phyloP scores from a whole-genome alignment of 2,797 vertebrate species.

The Amblyopsis hoosieri region DNA sequence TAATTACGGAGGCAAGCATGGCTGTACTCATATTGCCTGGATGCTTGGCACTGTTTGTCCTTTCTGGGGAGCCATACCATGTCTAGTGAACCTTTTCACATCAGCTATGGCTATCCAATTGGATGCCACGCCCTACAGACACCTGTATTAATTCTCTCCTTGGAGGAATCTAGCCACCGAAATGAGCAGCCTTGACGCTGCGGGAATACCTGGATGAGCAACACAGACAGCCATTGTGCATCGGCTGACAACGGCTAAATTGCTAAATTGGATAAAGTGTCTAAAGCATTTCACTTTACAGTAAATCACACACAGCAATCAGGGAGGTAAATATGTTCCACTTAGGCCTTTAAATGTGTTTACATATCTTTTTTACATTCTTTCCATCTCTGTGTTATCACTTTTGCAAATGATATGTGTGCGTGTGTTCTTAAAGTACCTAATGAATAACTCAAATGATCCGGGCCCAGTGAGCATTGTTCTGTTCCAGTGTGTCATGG shows the following conservation, averaged over 20 bases:
- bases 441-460: no score
- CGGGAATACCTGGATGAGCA: constrained; percentile 3
- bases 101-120: constrained; percentile 42
- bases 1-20: constrained; percentile 15
- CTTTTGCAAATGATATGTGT: no score
- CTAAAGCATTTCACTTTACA: no score
- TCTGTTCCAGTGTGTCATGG: no score
- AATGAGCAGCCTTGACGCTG: no score
- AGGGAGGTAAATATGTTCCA: not conserved
- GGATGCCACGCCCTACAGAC: constrained; percentile 42
- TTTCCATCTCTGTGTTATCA: no score
- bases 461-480: no score
- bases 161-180: not conserved
- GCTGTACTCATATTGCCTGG: constrained; percentile 28
- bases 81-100: constrained; percentile 44
- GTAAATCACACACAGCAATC: no score
- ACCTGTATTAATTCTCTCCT: constrained; percentile 34
- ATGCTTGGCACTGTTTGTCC: constrained; percentile 41
- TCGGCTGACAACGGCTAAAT: no score
- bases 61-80: constrained; percentile 32
- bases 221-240: not conserved
- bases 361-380: not conserved
- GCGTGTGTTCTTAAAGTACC: no score
- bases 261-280: no score
- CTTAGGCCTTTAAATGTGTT: not conserved